phyloP scores from a whole-genome alignment of 2,888 invertebrate genomes.

The Slavum lentiscoides region DNA sequence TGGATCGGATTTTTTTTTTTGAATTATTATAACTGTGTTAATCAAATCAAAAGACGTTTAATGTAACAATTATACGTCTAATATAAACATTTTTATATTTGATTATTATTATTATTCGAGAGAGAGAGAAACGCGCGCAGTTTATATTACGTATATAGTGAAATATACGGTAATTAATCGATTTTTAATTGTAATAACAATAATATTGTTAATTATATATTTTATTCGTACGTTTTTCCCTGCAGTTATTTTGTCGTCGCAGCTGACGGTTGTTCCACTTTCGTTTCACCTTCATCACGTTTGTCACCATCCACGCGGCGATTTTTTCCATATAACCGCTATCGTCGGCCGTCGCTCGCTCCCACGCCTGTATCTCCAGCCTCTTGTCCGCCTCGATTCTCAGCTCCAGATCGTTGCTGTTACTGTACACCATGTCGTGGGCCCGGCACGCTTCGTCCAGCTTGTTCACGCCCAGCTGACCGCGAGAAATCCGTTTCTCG shows the following conservation, averaged over 20 bases:
- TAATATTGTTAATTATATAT: too few species aligned
- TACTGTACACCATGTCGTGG: slow-evolving; percentile 54
- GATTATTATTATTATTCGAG: too few species aligned
- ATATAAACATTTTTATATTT: too few species aligned
- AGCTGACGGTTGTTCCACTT: slow-evolving; percentile 35
- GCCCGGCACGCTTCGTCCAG: slow-evolving; percentile 55
- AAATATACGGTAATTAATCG: too few species aligned
- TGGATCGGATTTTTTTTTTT: too few species aligned
- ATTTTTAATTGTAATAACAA: too few species aligned
- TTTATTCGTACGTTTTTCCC: neutral
- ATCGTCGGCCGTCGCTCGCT: slow-evolving; percentile 50
- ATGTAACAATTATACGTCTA: too few species aligned
- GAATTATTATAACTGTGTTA: too few species aligned
- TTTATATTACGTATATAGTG: too few species aligned
- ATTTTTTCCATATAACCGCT: slow-evolving; percentile 51
- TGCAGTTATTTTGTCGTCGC: neutral
- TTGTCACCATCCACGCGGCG: slow-evolving; percentile 54
- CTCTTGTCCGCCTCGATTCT: slow-evolving; percentile 51
- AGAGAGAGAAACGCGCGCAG: too few species aligned
- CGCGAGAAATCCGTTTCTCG: slow-evolving; percentile 34
- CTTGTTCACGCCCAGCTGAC: slow-evolving; percentile 50
- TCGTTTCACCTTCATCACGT: slow-evolving; percentile 54
- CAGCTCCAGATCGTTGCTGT: slow-evolving; percentile 8
- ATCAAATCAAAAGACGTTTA: too few species aligned
- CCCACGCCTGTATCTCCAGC: slow-evolving; percentile 53